phyloP scores from a whole-genome alignment of 1,140 invertebrate species.

The Macrocentrus cingulum region DNA sequence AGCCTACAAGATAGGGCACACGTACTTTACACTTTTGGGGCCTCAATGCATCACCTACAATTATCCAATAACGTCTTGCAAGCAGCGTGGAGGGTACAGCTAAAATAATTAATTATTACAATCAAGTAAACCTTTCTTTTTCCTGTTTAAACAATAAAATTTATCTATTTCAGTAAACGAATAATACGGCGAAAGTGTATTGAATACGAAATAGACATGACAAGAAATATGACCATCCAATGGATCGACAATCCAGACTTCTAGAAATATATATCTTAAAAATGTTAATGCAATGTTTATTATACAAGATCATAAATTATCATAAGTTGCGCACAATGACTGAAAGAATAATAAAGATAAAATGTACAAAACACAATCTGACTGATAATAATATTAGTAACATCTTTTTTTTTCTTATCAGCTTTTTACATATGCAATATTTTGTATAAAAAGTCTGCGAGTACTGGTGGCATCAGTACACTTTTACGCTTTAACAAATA shows the following conservation, averaged over 20 bases:
- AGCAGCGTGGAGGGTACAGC: constrained; percentile 52
- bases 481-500: no score
- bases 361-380: no score
- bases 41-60: constrained; percentile 61
- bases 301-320: neutral
- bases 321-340: neutral
- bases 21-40: constrained; percentile 62
- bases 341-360: neutral
- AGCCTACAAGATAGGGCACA: constrained; percentile 59
- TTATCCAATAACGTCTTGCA: constrained; percentile 59
- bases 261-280: constrained; percentile 25
- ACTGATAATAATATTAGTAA: no score
- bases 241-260: constrained; percentile 63
- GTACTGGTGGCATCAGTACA: no score
- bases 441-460: no score
- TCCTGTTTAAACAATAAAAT: no score
- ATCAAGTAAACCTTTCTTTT: neutral
- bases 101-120: constrained; percentile 15
- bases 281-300: neutral
- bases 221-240: constrained; percentile 58
- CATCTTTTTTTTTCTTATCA: no score
- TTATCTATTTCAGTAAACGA: constrained; percentile 54
- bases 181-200: constrained; percentile 54
- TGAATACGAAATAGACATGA: constrained; percentile 56
- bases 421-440: no score